Conservation (phyloP, 92 coral and sea anemone species). For the Pocillopora meandrina region DNA sequence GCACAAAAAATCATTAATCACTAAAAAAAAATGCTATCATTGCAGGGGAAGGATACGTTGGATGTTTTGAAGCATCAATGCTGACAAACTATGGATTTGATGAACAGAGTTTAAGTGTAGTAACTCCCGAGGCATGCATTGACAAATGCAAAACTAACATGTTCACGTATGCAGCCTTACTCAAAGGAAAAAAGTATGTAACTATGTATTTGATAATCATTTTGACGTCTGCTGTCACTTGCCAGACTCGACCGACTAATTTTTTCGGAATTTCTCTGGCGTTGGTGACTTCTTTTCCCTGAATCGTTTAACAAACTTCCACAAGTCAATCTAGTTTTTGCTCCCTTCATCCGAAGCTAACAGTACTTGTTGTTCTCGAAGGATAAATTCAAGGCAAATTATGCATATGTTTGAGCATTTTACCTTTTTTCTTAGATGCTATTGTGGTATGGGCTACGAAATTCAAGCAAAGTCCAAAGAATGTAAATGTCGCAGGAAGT, state of each 20-base stretch:
- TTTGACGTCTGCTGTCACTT: no score
- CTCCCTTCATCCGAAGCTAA: no score
- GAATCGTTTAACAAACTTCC: no score
- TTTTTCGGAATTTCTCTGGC: no score
- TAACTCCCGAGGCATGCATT: constrained; percentile 61
- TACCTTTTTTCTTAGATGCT: constrained; percentile 47
- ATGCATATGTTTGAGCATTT: no score
- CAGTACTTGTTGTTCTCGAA: no score
- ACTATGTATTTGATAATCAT: no score
- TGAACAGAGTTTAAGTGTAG: not conserved
- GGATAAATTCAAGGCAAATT: no score
- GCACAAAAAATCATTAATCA: not conserved
- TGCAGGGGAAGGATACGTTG: constrained; percentile 61
- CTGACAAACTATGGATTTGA: not conserved
- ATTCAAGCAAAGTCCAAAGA: constrained; percentile 14
- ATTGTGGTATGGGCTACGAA: constrained; percentile 51
- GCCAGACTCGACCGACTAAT: no score
- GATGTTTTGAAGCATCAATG: constrained; percentile 33
- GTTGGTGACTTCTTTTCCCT: no score
- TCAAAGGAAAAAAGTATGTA: constrained; percentile 46
- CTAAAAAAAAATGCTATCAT: not conserved
- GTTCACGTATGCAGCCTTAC: constrained; percentile 68
- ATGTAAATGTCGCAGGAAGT: constrained; percentile 65
- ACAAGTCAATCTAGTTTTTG: no score
- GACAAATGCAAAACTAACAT: constrained; percentile 35